Base-by-base conservation (phyloP, 2,888 invertebrate species). In the Eupithecia subumbrata region DNA sequence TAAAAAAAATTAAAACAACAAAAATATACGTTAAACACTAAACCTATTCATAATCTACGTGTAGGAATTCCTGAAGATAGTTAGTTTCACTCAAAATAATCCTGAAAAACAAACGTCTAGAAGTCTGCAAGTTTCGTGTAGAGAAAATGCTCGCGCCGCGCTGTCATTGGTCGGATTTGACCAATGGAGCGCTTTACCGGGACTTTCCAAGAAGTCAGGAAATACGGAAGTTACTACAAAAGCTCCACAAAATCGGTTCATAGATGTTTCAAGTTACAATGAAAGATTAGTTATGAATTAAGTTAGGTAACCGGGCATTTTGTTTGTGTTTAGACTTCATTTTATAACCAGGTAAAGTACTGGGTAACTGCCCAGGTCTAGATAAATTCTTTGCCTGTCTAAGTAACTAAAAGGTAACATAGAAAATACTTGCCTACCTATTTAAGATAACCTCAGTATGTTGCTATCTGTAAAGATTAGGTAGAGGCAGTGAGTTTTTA, bases 91-190 rank as follows among this genome's bases (percentile, higher is more conserved):
- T 22, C 16, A 43, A 40, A 22, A n/a, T 22, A 22, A 37, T 40
- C 22, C 25, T 67, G 25, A 43, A 67, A 12, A 22, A 25, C 60
- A 1, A 60, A 43, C 25, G n/a, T 52, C 34, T 72, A 52, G 43
- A 30, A 22, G 60, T 69, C 37, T 63, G 18, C 60, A 69, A 68
- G 52, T 71, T 68, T 70, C 74, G 60, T 48, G 63, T 48, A 60
- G 68, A 40, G 37, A 71, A 73, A 56, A 67, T 48, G n/a, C 34
- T 34, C 60, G 63, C 37, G 73, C 71, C n/a, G 74, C 72, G 72
- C 72, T 37, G 75, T 69, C 34, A 77, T 77, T 77, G 77, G 77
- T 69, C 71, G 71, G 68, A 71, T 69, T 71, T 73, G 71, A 75
- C 77, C 77, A 77, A 77, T 77, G 45, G 37, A 66, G 71, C 74